These are phyloP conservation scores for Platysternon megacephalum DNA, from an alignment of 2,113 vertebrate genomes.

Conservation along the genomic window DNA sequence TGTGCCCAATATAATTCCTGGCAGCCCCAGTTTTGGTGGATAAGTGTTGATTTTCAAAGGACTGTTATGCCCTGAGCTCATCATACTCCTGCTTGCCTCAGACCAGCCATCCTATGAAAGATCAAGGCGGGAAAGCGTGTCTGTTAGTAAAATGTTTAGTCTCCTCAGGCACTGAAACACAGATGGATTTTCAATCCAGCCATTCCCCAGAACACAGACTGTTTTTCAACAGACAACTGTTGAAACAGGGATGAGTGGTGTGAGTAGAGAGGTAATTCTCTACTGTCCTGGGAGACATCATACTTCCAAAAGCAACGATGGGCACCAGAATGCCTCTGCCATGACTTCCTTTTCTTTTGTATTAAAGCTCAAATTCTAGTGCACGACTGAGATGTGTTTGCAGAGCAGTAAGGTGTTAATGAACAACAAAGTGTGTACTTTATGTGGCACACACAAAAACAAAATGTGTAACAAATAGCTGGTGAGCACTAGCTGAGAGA, in stretches of 20 bases:
- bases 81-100: conserved; percentile 60
- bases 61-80: conserved; percentile 64
- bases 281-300: not conserved
- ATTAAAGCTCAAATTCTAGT: not conserved
- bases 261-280: not conserved
- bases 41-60: conserved; percentile 69
- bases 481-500: not conserved
- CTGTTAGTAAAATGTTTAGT: conserved; percentile 48
- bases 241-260: not conserved
- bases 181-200: conserved; percentile 30
- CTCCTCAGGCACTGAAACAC: conserved; percentile 18
- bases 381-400: not conserved
- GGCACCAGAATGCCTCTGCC: not conserved
- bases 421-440: not conserved
- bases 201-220: not conserved
- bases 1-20: conserved; percentile 71
- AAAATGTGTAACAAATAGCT: fast-evolving
- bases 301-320: not conserved
- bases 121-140: conserved; percentile 53
- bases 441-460: not conserved
- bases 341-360: not conserved
- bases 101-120: conserved; percentile 21
- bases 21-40: conserved; percentile 53
- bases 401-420: not conserved
- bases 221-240: not conserved